Base-by-base conservation (phyloP, 2,888 invertebrate species). In the Xanthorhoe spadicearia region DNA sequence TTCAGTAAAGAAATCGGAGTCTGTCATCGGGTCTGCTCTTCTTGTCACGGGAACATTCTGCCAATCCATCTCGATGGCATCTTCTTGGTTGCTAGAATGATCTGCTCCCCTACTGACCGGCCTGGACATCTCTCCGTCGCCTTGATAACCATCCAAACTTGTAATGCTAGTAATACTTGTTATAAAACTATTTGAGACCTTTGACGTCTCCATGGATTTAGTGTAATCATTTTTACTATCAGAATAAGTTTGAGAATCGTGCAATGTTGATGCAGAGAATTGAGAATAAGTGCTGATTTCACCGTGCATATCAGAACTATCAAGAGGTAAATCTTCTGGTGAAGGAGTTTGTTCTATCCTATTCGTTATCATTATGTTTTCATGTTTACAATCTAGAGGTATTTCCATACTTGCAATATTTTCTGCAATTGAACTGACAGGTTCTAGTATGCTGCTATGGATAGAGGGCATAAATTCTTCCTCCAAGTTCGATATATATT, bases 81-180 rank as follows among this genome's bases (percentile, higher is more conserved):
- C 93, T 74, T 91, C 93, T 71, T 93, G 83, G 61, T 91, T 94
- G 75, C 94, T 94, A 4, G 96, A 96, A 81, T 96, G 96, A 83
- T 97, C 97, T 43, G 96, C 96, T 55, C 96, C 96, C 71, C 97
- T 94, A 77, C 97, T 97, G 0, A 96, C 97, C 0, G 97, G 97
- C 68, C 97, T 94, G 23, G 97, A 97, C 95, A 97, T 97, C 90
- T 97, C 97, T 5, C 97, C 97, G 87, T 97, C 97, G 9, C 98
- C 98, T 89, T 98, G 98, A 89, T 98, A 98, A 50, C 98, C 98
- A 86, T 98, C 98, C 74, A 98, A 94, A 87, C 98, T 98, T 32
- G 97, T 97, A 69, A 97, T 97, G 83, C 97, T 97, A n/a, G 97
- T 97, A 17, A 97, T 96, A 80, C 97, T 97, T 1, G 97, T 97